Evolutionary conservation across 2,113 vertebrate genomes (phyloP).

Genomic region (Perccottus glenii): DNA sequence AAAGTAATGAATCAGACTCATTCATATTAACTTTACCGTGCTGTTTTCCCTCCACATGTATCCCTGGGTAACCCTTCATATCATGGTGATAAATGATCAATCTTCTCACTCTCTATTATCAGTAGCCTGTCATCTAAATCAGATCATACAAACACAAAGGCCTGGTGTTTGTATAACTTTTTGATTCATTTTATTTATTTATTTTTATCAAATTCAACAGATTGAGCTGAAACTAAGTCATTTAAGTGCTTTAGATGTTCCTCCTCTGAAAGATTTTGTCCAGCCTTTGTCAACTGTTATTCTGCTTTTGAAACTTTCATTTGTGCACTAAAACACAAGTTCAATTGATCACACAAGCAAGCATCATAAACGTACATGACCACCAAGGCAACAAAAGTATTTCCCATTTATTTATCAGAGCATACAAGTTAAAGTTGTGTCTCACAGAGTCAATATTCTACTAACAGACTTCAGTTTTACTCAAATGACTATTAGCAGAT

Average conservation of each 20-base stretch:
- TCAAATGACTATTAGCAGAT: no score
- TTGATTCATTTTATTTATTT: no score
- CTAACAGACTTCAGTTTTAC: no score
- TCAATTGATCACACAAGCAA: no score
- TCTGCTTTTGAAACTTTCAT: slow-evolving; percentile 18
- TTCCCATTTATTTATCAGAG: no score
- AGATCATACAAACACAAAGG: slow-evolving; percentile 1
- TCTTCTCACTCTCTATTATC: neutral
- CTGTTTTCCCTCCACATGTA: neutral
- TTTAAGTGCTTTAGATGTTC: slow-evolving; percentile 30
- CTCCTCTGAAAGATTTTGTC: slow-evolving; percentile 15
- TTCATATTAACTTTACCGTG: slow-evolving; percentile 9
- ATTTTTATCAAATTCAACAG: slow-evolving; percentile 18
- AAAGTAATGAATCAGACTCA: slow-evolving; percentile 11
- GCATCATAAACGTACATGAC: no score
- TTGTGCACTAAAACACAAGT: slow-evolving; percentile 5
- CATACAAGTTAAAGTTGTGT: no score
- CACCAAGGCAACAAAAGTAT: no score
- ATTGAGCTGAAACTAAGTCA: slow-evolving; percentile 15
- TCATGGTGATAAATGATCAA: slow-evolving; percentile 8
- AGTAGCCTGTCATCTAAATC: slow-evolving; percentile 8
- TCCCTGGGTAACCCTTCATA: slow-evolving; percentile 11
- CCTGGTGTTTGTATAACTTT: neutral
- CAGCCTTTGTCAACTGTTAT: slow-evolving; percentile 22
- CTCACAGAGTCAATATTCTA: no score